A percentile compares a stretch with the other conserved stretches of the same genome.
These are phyloP conservation scores for Clarias laeviceps DNA, from an alignment of 2,797 vertebrate species.

Conservation along the genomic window DNA sequence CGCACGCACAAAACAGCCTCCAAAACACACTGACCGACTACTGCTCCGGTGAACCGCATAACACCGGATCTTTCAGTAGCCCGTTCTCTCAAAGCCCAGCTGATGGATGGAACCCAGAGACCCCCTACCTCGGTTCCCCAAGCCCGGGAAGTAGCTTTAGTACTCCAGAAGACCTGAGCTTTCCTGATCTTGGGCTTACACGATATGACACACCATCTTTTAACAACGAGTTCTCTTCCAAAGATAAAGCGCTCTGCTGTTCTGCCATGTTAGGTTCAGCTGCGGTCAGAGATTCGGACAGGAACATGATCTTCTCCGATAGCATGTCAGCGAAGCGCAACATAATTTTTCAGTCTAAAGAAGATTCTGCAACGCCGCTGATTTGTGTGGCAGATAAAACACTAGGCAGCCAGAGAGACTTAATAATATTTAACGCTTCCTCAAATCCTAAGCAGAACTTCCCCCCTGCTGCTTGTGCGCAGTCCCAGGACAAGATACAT, in stretches of 20 bases:
- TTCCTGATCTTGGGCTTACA: slow-evolving; percentile 71
- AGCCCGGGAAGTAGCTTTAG: slow-evolving; percentile 77
- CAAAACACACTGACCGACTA: slow-evolving; percentile 75
- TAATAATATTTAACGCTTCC: slow-evolving; percentile 43
- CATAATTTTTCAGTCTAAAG: slow-evolving; percentile 62
- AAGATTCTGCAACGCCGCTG: slow-evolving; percentile 59
- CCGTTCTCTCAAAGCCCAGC: slow-evolving; percentile 80
- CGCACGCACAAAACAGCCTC: slow-evolving; percentile 73
- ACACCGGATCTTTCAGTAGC: slow-evolving; percentile 78
- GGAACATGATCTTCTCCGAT: slow-evolving; percentile 60
- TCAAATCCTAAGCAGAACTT: slow-evolving; percentile 36
- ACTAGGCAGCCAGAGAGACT: slow-evolving; percentile 50
- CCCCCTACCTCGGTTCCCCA: slow-evolving; percentile 78
- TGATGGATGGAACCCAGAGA: slow-evolving; percentile 77
- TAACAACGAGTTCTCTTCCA: slow-evolving; percentile 66
- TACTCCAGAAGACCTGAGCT: slow-evolving; percentile 74
- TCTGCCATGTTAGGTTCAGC: slow-evolving; percentile 59
- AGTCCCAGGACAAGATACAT: slow-evolving; percentile 60
- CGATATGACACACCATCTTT: slow-evolving; percentile 67
- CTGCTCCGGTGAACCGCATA: slow-evolving; percentile 73
- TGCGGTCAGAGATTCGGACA: slow-evolving; percentile 58
- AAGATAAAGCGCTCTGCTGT: slow-evolving; percentile 66
- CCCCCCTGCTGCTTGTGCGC: slow-evolving; percentile 41
- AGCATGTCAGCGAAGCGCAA: slow-evolving; percentile 62
- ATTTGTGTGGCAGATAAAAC: slow-evolving; percentile 42